Percentiles rank a stretch among this genome's conserved stretches.
Conservation (phyloP, 1,140 invertebrate genomes). For the Diabrotica virgifera region DNA sequence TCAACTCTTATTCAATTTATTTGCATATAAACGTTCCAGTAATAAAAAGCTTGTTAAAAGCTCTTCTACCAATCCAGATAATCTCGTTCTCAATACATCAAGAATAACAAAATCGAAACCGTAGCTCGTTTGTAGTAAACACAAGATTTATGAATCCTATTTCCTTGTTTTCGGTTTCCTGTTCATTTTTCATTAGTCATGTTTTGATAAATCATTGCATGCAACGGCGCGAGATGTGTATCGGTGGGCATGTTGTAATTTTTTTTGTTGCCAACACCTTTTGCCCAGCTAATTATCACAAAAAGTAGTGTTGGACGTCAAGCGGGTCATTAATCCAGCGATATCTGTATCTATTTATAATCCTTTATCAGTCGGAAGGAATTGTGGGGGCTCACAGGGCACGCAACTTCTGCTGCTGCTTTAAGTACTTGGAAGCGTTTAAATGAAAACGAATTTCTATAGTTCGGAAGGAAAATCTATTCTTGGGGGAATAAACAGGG, state of each 20-base stretch:
- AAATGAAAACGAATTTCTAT: too few species aligned
- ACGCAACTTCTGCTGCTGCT: constrained; percentile 16
- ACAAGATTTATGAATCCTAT: constrained; percentile 17
- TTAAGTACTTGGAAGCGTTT: too few species aligned
- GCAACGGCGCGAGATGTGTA: constrained; percentile 10
- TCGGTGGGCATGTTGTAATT: constrained; percentile 5
- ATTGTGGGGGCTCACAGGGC: constrained; percentile 5
- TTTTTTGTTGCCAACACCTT: constrained; percentile 14
- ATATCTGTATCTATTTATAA: constrained; percentile 25
- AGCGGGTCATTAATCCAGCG: constrained; percentile 15
- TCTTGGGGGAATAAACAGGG: too few species aligned
- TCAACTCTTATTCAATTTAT: too few species aligned
- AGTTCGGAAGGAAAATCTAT: too few species aligned
- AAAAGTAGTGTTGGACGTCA: constrained; percentile 12
- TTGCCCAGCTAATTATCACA: constrained; percentile 14
- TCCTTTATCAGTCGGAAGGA: constrained; percentile 7
- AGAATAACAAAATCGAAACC: too few species aligned
- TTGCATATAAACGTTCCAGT: too few species aligned
- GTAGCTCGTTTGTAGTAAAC: not conserved
- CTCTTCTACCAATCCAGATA: too few species aligned
- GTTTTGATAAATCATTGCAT: constrained; percentile 15
- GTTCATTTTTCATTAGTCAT: constrained; percentile 15
- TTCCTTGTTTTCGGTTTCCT: constrained; percentile 18
- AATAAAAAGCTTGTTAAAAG: too few species aligned
- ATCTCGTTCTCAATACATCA: too few species aligned